Conservation (phyloP, 2,113 vertebrate genomes). For the Lichenostomus cassidix region DNA sequence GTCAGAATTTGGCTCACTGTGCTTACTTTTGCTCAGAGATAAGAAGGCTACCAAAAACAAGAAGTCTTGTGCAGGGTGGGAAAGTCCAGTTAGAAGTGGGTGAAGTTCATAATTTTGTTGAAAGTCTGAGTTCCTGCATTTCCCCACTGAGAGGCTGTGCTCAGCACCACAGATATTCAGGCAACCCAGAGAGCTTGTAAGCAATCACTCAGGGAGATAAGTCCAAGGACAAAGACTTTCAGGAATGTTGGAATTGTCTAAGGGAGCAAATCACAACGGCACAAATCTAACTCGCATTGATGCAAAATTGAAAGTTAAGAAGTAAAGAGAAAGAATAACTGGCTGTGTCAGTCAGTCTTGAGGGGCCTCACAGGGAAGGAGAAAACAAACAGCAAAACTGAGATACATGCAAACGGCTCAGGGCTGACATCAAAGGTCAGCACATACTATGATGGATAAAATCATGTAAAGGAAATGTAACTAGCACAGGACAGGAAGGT, state of each 20-base stretch:
- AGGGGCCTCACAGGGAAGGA: not conserved
- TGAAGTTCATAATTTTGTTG: not conserved
- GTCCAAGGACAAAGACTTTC: not conserved
- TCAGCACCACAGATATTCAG: not conserved
- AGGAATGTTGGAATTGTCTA: not conserved
- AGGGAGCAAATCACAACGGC: not conserved
- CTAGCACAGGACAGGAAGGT: not conserved
- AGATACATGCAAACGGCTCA: not conserved
- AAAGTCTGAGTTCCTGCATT: not conserved
- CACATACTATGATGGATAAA: not conserved
- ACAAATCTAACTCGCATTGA: not conserved
- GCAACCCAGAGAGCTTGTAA: not conserved
- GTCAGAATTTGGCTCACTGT: slow-evolving; percentile 28
- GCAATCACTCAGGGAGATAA: not conserved
- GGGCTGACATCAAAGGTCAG: not conserved
- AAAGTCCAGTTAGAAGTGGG: not conserved
- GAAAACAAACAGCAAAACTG: not conserved
- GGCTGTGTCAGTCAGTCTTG: not conserved
- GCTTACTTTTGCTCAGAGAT: slow-evolving; percentile 34
- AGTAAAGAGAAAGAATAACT: not conserved
- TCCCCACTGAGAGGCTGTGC: not conserved
- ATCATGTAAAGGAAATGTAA: fast-evolving
- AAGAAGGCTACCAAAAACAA: not conserved
- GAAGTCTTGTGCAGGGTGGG: not conserved
- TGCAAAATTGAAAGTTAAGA: not conserved